Evolutionary conservation across 2,888 invertebrate genomes (phyloP).

Genomic region (Lasioglossum pauxillum): DNA sequence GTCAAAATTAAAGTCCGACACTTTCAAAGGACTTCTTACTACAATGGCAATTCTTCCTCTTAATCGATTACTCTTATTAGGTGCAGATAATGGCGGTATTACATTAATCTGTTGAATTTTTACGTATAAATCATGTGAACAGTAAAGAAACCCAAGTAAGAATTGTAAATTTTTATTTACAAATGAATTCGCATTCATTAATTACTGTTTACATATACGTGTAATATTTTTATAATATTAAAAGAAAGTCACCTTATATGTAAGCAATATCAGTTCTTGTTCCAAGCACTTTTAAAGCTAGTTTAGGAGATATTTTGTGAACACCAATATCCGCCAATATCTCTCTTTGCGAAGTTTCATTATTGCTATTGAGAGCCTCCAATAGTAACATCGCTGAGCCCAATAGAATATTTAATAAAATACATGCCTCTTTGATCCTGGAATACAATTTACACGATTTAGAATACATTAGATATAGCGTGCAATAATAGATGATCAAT

Average conservation of each 20-base stretch:
- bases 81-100: conserved; percentile 96
- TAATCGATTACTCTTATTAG: conserved; percentile 94
- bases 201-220: not conserved
- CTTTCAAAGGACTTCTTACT: conserved; percentile 96
- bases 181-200: not conserved
- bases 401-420: conserved; percentile 90
- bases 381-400: conserved; percentile 92
- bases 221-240: conserved; percentile 4
- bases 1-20: conserved; percentile 94
- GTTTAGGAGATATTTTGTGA: conserved; percentile 85
- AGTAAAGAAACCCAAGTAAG: conserved; percentile 13
- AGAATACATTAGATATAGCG: not conserved
- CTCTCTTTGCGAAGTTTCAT: conserved; percentile 85
- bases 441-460: conserved; percentile 24
- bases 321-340: conserved; percentile 87
- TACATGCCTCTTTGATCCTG: conserved; percentile 91
- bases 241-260: conserved; percentile 75
- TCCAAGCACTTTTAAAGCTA: conserved; percentile 86
- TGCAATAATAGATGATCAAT: not conserved
- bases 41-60: conserved; percentile 95
- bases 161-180: conserved; percentile 33
- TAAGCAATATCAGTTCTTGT: conserved; percentile 86
- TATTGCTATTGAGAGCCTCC: conserved; percentile 86
- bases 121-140: not conserved
- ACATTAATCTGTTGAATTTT: conserved; percentile 89